Base-by-base conservation (phyloP, 2,113 vertebrate species). In the Lasiurus cinereus region DNA sequence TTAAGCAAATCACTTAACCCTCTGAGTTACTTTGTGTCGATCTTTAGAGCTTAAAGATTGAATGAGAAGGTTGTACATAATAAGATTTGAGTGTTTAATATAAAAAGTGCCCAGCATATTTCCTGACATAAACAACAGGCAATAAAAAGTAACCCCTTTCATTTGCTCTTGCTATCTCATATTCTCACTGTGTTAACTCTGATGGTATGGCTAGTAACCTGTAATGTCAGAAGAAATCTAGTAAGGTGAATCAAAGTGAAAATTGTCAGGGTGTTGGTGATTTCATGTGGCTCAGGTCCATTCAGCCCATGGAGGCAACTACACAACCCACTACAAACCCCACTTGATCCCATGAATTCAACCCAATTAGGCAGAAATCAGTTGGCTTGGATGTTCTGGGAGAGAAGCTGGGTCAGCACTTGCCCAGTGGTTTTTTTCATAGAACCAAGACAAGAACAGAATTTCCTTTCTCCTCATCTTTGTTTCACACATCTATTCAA, bases 101-200 rank as follows among this genome's bases (percentile, higher is more conserved):
- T 70, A 83, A 76, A 96, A 94, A 77, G 52, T 27, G 8, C 19
- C 83, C 27, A n/a, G 54, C 18, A 1, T 91, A 56, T 59, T 95
- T 95, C 83, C 83, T 93, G 83, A 93, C 33, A 67, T 78, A 96
- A 96, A 90, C 22, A 83, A 74, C 66, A 91, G 43, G 62, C 8
- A 19, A 70, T 78, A 92, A 92, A 89, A 83, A 85, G 76, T 16
- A 67, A 64, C 64, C 48, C 19, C 46, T 94, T 94, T 64, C 43
- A 46, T 72, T 78, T 86, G 9, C 70, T 29, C 31, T 89, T 72
- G 56, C 50, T 83, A 36, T 83, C 8, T 54, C 66, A 5, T 7
- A 78, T n/a, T 39, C 21, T 48, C 31, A 29, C 83, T 66, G 33
- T 48, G 73, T 66, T 76, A 46, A 50, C 15, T 69, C 92, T 90